A percentile compares a stretch with the other conserved stretches of the same genome.
Evolutionary conservation across 2,797 vertebrate species (phyloP).

Genomic region (Phalanger gymnotis): DNA sequence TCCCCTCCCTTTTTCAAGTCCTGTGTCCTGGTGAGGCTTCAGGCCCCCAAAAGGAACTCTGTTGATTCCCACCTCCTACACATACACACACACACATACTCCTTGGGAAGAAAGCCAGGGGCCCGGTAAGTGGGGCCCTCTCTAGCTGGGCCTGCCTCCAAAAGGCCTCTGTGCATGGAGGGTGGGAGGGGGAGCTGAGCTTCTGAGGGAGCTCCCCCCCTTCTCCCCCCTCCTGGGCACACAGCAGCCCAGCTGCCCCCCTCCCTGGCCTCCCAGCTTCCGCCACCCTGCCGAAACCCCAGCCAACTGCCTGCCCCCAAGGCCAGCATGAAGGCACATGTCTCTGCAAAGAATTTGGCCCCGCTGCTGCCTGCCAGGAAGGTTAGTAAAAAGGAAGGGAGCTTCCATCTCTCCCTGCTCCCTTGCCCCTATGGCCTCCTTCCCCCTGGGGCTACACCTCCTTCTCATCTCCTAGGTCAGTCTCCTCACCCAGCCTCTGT

Average conservation of each 20-base stretch:
- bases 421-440: background rate
- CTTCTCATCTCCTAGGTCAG: background rate
- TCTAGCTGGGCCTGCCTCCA: background rate
- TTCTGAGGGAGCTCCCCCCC: background rate
- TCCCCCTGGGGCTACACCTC: background rate
- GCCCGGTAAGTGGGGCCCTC: background rate
- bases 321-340: slow-evolving; percentile 80
- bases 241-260: slow-evolving; percentile 11
- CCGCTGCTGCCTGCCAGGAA: slow-evolving; percentile 66
- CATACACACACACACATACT: background rate
- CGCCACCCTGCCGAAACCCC: slow-evolving; percentile 67
- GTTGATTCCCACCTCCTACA: background rate
- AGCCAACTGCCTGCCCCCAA: slow-evolving; percentile 79
- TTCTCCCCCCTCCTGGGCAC: background rate
- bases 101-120: background rate
- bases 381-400: slow-evolving; percentile 58
- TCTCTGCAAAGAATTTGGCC: slow-evolving; percentile 80
- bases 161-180: background rate
- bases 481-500: background rate
- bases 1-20: background rate
- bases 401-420: background rate
- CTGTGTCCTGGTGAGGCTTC: background rate
- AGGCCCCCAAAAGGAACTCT: background rate
- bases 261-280: slow-evolving; percentile 40
- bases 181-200: background rate